Evolutionary conservation across 2,797 vertebrate genomes (phyloP).

Genomic region (Lepus townsendii): DNA sequence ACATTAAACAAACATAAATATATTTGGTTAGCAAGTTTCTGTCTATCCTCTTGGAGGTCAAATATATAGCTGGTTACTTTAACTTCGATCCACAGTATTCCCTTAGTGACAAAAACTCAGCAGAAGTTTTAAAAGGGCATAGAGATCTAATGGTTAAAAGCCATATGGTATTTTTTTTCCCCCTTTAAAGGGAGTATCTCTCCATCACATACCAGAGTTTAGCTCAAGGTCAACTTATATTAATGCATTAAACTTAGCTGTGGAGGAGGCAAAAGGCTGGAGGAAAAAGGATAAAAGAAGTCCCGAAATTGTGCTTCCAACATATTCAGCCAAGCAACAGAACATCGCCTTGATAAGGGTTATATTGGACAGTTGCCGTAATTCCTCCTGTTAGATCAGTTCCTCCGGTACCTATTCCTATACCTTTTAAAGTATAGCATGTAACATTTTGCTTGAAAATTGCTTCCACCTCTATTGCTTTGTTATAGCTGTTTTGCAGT

Average conservation of each 20-base stretch:
- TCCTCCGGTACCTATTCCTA: conserved; percentile 80
- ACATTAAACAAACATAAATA: conserved; percentile 69
- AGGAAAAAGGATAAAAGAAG: conserved; percentile 89
- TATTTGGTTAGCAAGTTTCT: conserved; percentile 62
- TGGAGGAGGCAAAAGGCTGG: conserved; percentile 85
- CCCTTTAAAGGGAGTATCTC: conserved; percentile 79
- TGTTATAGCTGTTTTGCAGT: conserved; percentile 75
- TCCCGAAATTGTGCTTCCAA: conserved; percentile 86
- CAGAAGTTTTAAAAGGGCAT: conserved; percentile 70
- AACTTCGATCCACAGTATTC: conserved; percentile 36
- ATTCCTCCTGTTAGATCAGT: conserved; percentile 82
- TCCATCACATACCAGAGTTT: conserved; percentile 84
- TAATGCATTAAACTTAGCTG: conserved; percentile 81
- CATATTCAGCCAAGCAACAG: conserved; percentile 83
- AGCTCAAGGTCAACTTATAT: conserved; percentile 87
- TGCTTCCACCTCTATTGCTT: conserved; percentile 78
- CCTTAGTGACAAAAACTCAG: conserved; percentile 34
- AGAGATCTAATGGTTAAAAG: conserved; percentile 86
- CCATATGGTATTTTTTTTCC: conserved; percentile 74
- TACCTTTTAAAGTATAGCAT: conserved; percentile 78
- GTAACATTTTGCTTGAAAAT: conserved; percentile 78
- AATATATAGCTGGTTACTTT: conserved; percentile 54
- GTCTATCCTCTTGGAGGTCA: conserved; percentile 33
- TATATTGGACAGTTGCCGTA: conserved; percentile 85
- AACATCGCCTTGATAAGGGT: conserved; percentile 84